Evolutionary conservation across 2,888 invertebrate genomes (phyloP).

Genomic region (Coenonympha glycerion): DNA sequence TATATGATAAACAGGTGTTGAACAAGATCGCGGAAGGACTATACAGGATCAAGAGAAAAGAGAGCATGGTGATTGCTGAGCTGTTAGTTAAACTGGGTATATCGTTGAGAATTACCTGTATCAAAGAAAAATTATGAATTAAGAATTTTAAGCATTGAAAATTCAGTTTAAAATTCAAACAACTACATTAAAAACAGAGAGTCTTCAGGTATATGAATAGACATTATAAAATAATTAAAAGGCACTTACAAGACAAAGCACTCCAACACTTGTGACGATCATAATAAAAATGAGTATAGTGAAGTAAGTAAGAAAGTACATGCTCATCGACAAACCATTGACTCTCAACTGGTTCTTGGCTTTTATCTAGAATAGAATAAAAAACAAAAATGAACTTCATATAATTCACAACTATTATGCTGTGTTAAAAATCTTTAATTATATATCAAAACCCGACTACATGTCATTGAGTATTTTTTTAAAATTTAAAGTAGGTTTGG

Average conservation of each 20-base stretch:
- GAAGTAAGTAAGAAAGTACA: conserved; percentile 86
- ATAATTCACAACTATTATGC: not conserved
- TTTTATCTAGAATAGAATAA: conserved; percentile 76
- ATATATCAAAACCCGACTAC: too few relatives aligned
- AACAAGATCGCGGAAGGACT: conserved; percentile 85
- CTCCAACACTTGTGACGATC: conserved; percentile 79
- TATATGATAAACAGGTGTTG: conserved; percentile 84
- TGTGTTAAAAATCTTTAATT: too few relatives aligned
- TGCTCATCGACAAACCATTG: conserved; percentile 84
- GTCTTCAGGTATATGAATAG: not conserved
- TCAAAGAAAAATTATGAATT: not conserved
- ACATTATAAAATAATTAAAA: not conserved
- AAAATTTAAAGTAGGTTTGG: too few relatives aligned
- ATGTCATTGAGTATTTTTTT: too few relatives aligned
- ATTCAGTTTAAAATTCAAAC: too few relatives aligned
- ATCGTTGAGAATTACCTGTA: conserved; percentile 80
- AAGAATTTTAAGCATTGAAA: too few relatives aligned
- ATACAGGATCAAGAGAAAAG: conserved; percentile 80
- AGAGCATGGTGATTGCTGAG: conserved; percentile 81
- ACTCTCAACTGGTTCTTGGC: conserved; percentile 88
- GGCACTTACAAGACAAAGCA: conserved; percentile 69
- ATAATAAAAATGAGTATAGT: conserved; percentile 82
- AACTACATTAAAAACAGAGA: too few relatives aligned
- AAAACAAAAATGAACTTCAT: not conserved
- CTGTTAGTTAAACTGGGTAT: conserved; percentile 82